Base-by-base conservation (phyloP, 2,113 vertebrate genomes). In the Leptocoma aspasia region DNA sequence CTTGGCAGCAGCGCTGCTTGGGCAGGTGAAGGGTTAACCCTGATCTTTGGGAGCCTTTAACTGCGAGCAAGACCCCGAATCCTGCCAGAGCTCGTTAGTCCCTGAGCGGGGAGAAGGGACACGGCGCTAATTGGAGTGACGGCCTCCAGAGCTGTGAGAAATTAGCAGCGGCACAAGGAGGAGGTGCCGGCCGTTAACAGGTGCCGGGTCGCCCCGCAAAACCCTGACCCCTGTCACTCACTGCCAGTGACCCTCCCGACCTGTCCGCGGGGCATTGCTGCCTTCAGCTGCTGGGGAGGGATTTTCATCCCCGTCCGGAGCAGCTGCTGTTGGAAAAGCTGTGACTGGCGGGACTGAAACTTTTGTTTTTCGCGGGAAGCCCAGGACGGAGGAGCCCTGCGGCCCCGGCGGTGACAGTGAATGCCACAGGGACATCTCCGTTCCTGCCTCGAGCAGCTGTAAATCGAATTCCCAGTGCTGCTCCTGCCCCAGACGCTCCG, bases 281-380 rank as follows among this genome's bases (percentile, higher is more conserved):
- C 59, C 76, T 64, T 70, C 84, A 5, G 82, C 72, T 66, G 68
- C 57, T 1, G 1, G 17, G 31, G n/a, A 27, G 20, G 13, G 41
- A 39, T 41, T 71, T 21, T 1, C 61, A 44, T 18, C 80, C 86
- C 19, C 16, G 0, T 0, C 24, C 28, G 2, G 27, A 66, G 86
- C 70, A 60, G 91, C 88, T 69, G 91, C 81, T 19, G 10, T 6
- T 27, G 73, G 75, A 53, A 85, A 59, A 78, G 39, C 28, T 1
- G 4, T 0, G 68, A 15, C 9, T 1, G 13, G 44, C 42, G 1
- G 45, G 12, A 4, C 7, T 3, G 26, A 17, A 47, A 30, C 2
- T 19, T 47, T 1, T 9, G 13, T 8, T 12, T 69, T 37, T 15
- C 9, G 18, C 15, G 13, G 10, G 5, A 47, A 70, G 45, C 4